Evolutionary conservation across 2,888 invertebrate species (phyloP).

Genomic region (Tachina lurida): DNA sequence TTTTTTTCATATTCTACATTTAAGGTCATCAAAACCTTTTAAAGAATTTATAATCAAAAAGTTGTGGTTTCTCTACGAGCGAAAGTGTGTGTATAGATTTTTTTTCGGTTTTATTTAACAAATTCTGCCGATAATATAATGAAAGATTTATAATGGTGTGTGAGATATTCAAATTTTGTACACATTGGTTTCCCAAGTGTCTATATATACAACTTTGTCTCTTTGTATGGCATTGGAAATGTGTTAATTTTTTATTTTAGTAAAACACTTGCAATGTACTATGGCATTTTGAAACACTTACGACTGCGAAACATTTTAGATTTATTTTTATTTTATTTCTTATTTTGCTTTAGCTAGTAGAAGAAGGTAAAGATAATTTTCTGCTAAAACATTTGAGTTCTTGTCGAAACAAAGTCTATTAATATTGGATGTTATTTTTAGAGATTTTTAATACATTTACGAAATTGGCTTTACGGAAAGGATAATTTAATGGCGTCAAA

Average conservation of each 20-base stretch:
- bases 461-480: no score
- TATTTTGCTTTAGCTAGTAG: background rate
- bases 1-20: slow-evolving; percentile 1
- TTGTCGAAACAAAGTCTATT: background rate
- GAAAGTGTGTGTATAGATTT: slow-evolving; percentile 13
- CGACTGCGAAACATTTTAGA: background rate
- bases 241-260: slow-evolving; percentile 28
- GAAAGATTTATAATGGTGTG: slow-evolving; percentile 26
- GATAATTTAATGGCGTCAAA: no score
- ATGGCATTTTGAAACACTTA: slow-evolving; percentile 2
- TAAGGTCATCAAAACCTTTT: slow-evolving; percentile 39
- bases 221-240: slow-evolving; percentile 19
- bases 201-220: slow-evolving; percentile 12
- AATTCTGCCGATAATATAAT: slow-evolving; percentile 24
- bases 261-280: background rate
- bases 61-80: slow-evolving; percentile 18
- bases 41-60: slow-evolving; percentile 39
- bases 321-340: background rate
- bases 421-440: background rate
- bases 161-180: slow-evolving; percentile 17
- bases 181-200: slow-evolving; percentile 5
- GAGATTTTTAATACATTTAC: background rate
- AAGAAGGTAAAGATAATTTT: background rate
- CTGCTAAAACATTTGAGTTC: background rate
- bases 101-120: slow-evolving; percentile 8